Evolutionary conservation across 2,888 invertebrate species (phyloP).

Genomic region (Lasioglossum malachurum): DNA sequence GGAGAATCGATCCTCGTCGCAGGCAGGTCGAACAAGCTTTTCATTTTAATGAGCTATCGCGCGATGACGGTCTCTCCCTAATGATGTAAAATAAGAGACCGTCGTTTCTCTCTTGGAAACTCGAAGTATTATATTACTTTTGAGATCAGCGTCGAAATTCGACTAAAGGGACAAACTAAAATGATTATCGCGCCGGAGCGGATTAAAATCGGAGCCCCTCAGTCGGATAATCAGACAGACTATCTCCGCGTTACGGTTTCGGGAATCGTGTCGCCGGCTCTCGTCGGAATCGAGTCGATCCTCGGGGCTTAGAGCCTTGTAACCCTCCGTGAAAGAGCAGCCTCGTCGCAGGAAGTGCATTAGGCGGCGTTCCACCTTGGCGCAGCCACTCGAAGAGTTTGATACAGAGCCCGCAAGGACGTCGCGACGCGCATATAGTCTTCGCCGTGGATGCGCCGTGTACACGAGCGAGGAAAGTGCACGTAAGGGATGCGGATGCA

Average conservation of each 20-base stretch:
- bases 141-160: background rate
- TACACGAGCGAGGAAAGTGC: constrained; percentile 33
- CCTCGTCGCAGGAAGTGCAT: constrained; percentile 72
- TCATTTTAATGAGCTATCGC: background rate
- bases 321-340: constrained; percentile 57
- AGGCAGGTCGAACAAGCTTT: background rate
- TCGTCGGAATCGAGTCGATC: constrained; percentile 52
- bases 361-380: constrained; percentile 73
- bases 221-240: background rate
- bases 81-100: background rate
- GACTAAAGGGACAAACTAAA: background rate
- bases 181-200: background rate
- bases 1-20: background rate
- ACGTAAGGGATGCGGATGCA: constrained; percentile 64
- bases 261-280: constrained; percentile 1
- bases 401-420: constrained; percentile 60
- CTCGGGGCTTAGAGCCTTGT: constrained; percentile 60
- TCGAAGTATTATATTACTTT: background rate
- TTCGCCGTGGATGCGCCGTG: constrained; percentile 33
- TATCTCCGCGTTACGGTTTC: background rate
- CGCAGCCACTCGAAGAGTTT: constrained; percentile 63
- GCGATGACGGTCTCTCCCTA: background rate
- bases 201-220: background rate
- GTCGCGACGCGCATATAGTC: constrained; percentile 46
- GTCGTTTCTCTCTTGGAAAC: no score